Base-by-base conservation (phyloP, 2,888 invertebrate genomes). In the Cataglyphis altisquamis region DNA sequence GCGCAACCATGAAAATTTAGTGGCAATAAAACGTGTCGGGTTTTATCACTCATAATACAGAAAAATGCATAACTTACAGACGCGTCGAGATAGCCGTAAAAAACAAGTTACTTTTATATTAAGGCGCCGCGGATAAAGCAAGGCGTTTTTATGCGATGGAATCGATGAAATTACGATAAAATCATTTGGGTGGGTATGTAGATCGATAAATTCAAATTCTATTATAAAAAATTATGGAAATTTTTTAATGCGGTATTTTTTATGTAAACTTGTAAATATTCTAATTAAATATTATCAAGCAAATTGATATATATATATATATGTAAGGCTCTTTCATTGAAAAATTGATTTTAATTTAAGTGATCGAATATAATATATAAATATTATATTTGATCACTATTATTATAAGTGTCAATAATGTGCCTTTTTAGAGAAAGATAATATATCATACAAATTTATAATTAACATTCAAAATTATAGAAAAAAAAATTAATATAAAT, bases 1-100 rank as follows among this genome's bases (percentile, higher is more conserved):
- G 67, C 80, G 48, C 55, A 70, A 66, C 55, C 25, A 66, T 60
- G 36, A 62, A 78, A 83, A 83, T 83, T 67, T 78, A 78, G 62
- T 66, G 60, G 39, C 62, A 41, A 80, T 67, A 83, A 83, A 83
- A 68, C n/a, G 45, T 63, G 63, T 18, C 41, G 25, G 55, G 45
- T 83, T 83, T 80, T 80, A 77, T 60, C 45, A 70, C 45, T 36
- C 70, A 21, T 82, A 66, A 75, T 66, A 41, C 57, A 66, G 10
- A 41, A 77, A 82, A 78, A 78, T 63, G 52, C 62, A 77, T 74
- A 63, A 81, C 75, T 48, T 81, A 32, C 48, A 29, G 78, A 8
- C 39, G 10, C 63, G 62, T 77, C 29, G 18, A 36, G n/a, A 15
- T 73, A n/a, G 4, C 21, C 10, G 29, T 60, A 73, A 52, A 75